Percentiles rank a stretch among this genome's conserved stretches.
phyloP scores from a whole-genome alignment of 2,888 invertebrate species.

The Acanthacorydalis orientalis region DNA sequence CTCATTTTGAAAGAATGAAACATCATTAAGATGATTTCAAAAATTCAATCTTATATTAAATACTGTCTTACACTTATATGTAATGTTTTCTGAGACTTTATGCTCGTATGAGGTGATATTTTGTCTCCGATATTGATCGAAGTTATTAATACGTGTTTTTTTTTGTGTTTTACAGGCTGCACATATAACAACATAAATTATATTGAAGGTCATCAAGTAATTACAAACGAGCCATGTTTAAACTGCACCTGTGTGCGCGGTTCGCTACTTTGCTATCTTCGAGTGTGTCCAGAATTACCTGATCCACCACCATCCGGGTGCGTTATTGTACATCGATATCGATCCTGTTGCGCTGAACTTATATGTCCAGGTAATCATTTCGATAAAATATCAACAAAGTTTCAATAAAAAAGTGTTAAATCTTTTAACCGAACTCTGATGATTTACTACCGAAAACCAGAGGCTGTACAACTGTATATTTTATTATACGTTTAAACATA shows the following conservation, averaged over 20 bases:
- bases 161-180: conserved; percentile 36
- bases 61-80: too few relatives aligned
- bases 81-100: too few relatives aligned
- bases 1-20: too few relatives aligned
- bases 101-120: too few relatives aligned
- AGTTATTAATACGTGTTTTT: not conserved
- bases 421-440: too few relatives aligned
- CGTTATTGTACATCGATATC: conserved; percentile 46
- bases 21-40: too few relatives aligned
- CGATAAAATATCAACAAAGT: too few relatives aligned
- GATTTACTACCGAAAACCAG: too few relatives aligned
- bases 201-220: conserved; percentile 44
- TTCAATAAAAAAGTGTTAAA: too few relatives aligned
- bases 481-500: too few relatives aligned
- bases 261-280: conserved; percentile 56
- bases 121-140: not conserved
- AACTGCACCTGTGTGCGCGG: conserved; percentile 58
- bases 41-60: too few relatives aligned
- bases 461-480: too few relatives aligned
- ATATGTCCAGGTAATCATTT: conserved; percentile 45
- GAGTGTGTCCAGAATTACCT: conserved; percentile 59
- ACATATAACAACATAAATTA: conserved; percentile 53
- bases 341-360: conserved; percentile 61
- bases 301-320: conserved; percentile 60
- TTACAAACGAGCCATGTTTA: conserved; percentile 58